Evolutionary conservation across 2,797 vertebrate genomes (phyloP), one percentile per base, ranked within the genome.

Genomic region (Phylloscopus collybita): DNA sequence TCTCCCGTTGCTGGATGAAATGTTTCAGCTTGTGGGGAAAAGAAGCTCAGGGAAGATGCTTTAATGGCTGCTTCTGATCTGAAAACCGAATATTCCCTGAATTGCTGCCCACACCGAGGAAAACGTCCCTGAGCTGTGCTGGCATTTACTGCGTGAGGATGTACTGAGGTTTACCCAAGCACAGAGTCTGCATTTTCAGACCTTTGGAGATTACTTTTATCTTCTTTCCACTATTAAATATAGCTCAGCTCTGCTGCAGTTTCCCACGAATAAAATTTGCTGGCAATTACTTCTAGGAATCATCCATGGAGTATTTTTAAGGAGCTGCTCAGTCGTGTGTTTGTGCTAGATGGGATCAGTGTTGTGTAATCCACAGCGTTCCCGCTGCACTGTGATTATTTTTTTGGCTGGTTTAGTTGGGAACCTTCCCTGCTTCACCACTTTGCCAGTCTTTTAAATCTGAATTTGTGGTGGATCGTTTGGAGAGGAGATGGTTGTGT

Each of bases 121-220:
- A 57, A 80, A 22, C 57, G 32, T 56, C 76, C 47, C 81, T 51
- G 71, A 67, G 62, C 38, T 44, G 27, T 12, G 32, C 82, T 59
- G 90, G 57, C 70, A 22, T 69, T 94, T 71, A 11, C 45, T 5
- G n/a, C 54, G 10, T 7, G 14, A 62, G 66, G 74, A 78, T 18
- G 40, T 47, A 10, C 67, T 18, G 8, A 71, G 50, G 65, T 64
- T 13, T 73, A 51, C 49, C 79, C 65, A 22, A 86, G 61, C 65
- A 29, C 57, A 60, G 49, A 49, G 36, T 16, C 88, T 78, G 70
- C 34, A 11, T 86, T 92, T 79, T 67, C 88, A 86, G 81, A 50
- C 61, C 65, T 90, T 73, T 59, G 75, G 85, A 90, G 91, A 91
- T 90, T 64, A 57, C 57, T 81, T 92, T 89, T 92, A 67, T 89